Conservation (phyloP, 2,113 vertebrate species). For the Pungitius pungitius region DNA sequence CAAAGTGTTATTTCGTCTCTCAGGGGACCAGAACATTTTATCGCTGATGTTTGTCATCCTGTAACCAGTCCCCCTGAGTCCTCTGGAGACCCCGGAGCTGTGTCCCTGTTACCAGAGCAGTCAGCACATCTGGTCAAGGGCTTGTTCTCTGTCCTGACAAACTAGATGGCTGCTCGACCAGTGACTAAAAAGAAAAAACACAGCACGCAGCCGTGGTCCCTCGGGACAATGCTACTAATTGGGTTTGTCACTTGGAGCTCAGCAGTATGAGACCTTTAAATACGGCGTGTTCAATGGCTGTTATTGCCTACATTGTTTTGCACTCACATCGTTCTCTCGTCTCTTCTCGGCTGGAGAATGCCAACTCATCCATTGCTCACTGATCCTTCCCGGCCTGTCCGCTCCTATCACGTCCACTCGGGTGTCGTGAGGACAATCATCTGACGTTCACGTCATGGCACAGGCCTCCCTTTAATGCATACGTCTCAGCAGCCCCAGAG, state of each 20-base stretch:
- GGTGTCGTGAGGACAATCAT: background rate
- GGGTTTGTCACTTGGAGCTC: background rate
- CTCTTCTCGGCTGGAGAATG: slow-evolving; percentile 1
- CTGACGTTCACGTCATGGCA: background rate
- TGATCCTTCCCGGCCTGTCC: slow-evolving; percentile 41
- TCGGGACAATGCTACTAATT: slow-evolving; percentile 11
- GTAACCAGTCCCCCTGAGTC: background rate
- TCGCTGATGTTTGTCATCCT: slow-evolving; percentile 1
- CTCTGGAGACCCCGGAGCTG: slow-evolving; percentile 3
- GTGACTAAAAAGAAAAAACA: slow-evolving; percentile 10
- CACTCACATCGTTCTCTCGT: slow-evolving; percentile 11
- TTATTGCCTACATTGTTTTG: slow-evolving; percentile 12
- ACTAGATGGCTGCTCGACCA: slow-evolving; percentile 1
- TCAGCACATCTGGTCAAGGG: slow-evolving; percentile 37
- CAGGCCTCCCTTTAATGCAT: slow-evolving; percentile 8
- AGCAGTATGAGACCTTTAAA: background rate
- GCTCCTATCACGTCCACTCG: slow-evolving; percentile 27
- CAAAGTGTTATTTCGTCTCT: background rate
- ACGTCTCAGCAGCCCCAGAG: background rate
- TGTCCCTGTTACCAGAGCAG: background rate
- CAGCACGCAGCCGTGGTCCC: background rate
- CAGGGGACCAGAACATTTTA: slow-evolving; percentile 4
- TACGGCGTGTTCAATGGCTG: background rate
- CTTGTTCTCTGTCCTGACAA: background rate
- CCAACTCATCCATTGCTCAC: slow-evolving; percentile 36